These are phyloP conservation scores for Oryzias celebensis DNA, from an alignment of 2,113 vertebrate species.

Conservation along the genomic window DNA sequence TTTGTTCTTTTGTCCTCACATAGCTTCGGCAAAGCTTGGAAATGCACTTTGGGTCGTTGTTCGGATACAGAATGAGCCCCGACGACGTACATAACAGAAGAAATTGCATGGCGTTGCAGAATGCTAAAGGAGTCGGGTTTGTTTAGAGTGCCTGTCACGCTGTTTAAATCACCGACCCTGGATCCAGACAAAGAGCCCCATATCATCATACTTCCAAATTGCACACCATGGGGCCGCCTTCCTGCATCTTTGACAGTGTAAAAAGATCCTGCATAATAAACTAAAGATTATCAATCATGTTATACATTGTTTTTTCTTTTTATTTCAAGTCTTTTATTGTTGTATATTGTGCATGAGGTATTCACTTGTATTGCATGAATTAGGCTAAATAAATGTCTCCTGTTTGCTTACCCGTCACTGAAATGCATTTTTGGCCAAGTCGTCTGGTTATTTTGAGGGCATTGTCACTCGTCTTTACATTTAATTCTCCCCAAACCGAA, in stretches of 20 bases:
- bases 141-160: too few relatives aligned
- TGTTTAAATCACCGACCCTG: too few relatives aligned
- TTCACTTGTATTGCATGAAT: constrained; percentile 1
- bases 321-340: background rate
- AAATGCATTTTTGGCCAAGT: background rate
- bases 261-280: too few relatives aligned
- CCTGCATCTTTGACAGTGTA: too few relatives aligned
- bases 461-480: constrained; percentile 12
- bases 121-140: too few relatives aligned
- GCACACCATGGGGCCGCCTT: too few relatives aligned
- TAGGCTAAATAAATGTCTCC: background rate
- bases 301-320: background rate
- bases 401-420: background rate
- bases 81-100: too few relatives aligned
- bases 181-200: too few relatives aligned
- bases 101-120: too few relatives aligned
- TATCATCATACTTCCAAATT: too few relatives aligned
- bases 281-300: background rate
- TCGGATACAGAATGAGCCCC: too few relatives aligned
- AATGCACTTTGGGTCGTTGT: constrained; percentile 3
- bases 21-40: background rate
- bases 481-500: constrained; percentile 6
- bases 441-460: constrained; percentile 18
- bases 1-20: too few relatives aligned
- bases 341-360: background rate